Evolutionary conservation across 2,797 vertebrate species (phyloP).

Genomic region (Kryptopterus vitreolus): DNA sequence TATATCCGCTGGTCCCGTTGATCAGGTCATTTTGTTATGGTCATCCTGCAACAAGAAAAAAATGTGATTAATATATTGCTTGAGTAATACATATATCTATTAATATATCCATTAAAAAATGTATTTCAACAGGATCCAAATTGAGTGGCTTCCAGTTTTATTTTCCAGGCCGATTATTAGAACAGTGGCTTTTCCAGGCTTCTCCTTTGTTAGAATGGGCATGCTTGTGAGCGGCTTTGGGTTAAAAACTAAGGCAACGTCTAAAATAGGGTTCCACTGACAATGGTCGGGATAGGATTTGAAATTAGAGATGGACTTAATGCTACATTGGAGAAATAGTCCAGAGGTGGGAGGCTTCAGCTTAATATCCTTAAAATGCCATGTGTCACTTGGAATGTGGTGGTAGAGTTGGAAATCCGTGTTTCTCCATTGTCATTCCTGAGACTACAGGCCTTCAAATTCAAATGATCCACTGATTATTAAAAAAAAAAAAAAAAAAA

Average conservation of each 20-base stretch:
- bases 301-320: conserved; percentile 31
- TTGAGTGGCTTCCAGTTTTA: conserved; percentile 55
- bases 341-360: conserved; percentile 44
- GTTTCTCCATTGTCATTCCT: conserved; percentile 41
- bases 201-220: conserved; percentile 70
- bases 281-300: conserved; percentile 35
- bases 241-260: conserved; percentile 32
- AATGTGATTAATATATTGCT: conserved; percentile 52
- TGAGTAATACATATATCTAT: conserved; percentile 37
- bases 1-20: not conserved
- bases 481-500: too few species aligned
- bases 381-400: conserved; percentile 60
- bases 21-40: not conserved
- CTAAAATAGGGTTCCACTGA: conserved; percentile 39
- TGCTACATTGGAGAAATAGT: conserved; percentile 39
- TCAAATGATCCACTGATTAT: conserved; percentile 47
- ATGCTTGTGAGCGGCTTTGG: conserved; percentile 66
- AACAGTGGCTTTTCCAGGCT: conserved; percentile 63
- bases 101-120: conserved; percentile 7
- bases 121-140: conserved; percentile 51
- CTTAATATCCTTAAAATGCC: conserved; percentile 50
- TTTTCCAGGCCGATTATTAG: conserved; percentile 65
- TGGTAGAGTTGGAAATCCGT: conserved; percentile 51
- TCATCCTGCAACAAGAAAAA: conserved; percentile 76
- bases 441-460: conserved; percentile 46